These are phyloP conservation scores for Neogobius melanostomus DNA, from an alignment of 2,113 vertebrate genomes.

Conservation along the genomic window DNA sequence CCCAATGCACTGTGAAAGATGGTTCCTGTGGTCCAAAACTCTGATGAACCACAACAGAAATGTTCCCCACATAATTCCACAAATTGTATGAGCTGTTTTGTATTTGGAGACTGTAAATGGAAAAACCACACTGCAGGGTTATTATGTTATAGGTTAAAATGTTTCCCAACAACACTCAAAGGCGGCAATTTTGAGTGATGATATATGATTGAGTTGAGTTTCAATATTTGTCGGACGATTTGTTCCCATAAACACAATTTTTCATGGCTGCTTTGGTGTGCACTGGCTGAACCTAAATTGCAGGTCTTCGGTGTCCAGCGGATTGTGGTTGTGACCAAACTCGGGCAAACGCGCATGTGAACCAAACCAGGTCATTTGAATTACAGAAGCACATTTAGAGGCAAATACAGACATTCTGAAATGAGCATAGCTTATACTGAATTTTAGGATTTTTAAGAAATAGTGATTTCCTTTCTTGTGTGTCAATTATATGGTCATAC, in stretches of 20 bases:
- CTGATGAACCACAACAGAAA: too few relatives aligned
- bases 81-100: too few relatives aligned
- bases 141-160: too few relatives aligned
- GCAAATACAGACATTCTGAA: background rate
- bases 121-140: too few relatives aligned
- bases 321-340: conserved; percentile 4
- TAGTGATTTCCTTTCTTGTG: too few relatives aligned
- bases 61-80: too few relatives aligned
- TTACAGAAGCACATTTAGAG: background rate
- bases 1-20: too few relatives aligned
- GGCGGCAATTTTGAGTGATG: background rate
- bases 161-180: background rate
- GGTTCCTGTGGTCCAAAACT: too few relatives aligned
- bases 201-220: background rate
- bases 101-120: too few relatives aligned
- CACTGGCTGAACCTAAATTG: conserved; percentile 1
- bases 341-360: background rate
- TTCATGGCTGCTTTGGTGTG: conserved; percentile 6
- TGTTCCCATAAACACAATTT: conserved; percentile 10
- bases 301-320: conserved; percentile 4
- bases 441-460: background rate
- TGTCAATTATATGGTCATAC: too few relatives aligned
- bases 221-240: background rate
- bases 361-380: conserved; percentile 1
- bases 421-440: background rate